Percentiles rank a stretch among this genome's conserved stretches.
Conservation (phyloP, 2,888 invertebrate species). For the Nomada ferruginata region DNA sequence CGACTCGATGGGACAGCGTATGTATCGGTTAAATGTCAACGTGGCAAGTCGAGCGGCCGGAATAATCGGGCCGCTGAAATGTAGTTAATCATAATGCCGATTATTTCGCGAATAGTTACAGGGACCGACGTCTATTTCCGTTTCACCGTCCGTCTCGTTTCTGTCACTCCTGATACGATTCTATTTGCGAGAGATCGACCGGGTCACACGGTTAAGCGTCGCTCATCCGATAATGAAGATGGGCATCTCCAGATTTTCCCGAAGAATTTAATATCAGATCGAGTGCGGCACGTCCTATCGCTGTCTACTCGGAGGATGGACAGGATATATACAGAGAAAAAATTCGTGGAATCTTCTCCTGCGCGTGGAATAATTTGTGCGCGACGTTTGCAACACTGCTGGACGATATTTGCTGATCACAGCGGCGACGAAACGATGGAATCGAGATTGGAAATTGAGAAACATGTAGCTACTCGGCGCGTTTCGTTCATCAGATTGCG, state of each 20-base stretch:
- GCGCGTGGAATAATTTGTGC: no score
- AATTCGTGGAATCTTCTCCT: no score
- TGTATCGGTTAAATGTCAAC: conserved; percentile 51
- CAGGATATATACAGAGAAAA: no score
- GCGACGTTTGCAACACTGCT: no score
- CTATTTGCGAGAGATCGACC: conserved; percentile 79
- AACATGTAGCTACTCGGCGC: no score
- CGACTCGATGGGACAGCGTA: conserved; percentile 4
- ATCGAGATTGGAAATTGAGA: no score
- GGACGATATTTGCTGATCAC: no score
- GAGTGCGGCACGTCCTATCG: background rate
- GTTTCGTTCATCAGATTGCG: no score
- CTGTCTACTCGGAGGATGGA: no score
- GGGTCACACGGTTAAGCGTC: conserved; percentile 77
- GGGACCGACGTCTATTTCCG: conserved; percentile 68
- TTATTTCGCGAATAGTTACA: conserved; percentile 57
- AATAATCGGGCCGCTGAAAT: conserved; percentile 53
- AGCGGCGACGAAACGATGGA: no score
- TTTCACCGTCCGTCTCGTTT: conserved; percentile 67
- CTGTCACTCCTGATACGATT: conserved; percentile 67
- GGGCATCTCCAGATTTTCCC: conserved; percentile 75
- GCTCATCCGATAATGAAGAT: conserved; percentile 79
- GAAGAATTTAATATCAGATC: conserved; percentile 73
- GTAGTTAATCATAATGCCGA: conserved; percentile 61
- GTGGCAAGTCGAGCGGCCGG: conserved; percentile 27